Conservation (phyloP, 1,140 invertebrate genomes). For the Pentalonia nigronervosa region DNA sequence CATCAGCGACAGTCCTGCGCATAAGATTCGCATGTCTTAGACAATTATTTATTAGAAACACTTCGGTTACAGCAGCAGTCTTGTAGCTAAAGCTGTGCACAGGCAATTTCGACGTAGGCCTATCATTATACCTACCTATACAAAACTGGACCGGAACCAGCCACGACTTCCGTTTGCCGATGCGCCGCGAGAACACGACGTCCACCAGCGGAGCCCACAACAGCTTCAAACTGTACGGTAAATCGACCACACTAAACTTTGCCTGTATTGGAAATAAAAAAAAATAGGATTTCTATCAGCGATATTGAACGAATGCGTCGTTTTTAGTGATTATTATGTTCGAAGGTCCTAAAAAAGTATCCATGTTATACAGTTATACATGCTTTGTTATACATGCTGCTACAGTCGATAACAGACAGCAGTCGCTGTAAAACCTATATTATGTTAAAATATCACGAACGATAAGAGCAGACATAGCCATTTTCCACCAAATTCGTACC, state of each 20-base stretch:
- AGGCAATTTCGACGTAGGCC: background rate
- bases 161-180: conserved; percentile 97
- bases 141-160: conserved; percentile 90
- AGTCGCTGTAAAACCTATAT: too few relatives aligned
- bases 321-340: background rate
- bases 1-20: conserved; percentile 74
- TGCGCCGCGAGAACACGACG: conserved; percentile 79
- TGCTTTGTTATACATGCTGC: too few relatives aligned
- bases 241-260: conserved; percentile 95
- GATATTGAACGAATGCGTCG: background rate
- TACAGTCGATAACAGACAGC: too few relatives aligned
- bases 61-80: background rate
- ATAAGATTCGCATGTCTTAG: background rate
- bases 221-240: conserved; percentile 98
- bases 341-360: too few relatives aligned
- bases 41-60: background rate
- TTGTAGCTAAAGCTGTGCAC: background rate
- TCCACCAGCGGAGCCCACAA: conserved; percentile 99
- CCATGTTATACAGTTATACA: too few relatives aligned
- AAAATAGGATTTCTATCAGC: background rate
- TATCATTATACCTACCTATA: conserved; percentile 68
- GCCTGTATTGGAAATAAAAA: conserved; percentile 73
- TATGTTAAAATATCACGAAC: too few relatives aligned
- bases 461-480: too few relatives aligned
- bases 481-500: too few relatives aligned